Conservation (phyloP, 2,888 invertebrate genomes). For the Anticlea derivata region DNA sequence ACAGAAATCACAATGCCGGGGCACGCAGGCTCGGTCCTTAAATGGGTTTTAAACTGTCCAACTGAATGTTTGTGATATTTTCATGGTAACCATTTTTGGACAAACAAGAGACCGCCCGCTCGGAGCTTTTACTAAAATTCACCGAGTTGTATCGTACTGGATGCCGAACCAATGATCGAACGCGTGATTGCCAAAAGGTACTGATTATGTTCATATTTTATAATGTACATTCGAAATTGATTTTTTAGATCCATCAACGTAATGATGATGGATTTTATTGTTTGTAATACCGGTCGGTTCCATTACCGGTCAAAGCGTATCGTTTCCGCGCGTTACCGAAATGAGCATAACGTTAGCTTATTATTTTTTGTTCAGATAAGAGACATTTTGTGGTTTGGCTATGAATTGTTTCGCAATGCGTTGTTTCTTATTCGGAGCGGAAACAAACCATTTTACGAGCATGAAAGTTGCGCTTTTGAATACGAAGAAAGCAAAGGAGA, state of each 20-base stretch:
- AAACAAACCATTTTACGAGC: conserved; percentile 62
- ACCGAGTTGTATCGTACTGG: background rate
- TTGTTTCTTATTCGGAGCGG: conserved; percentile 54
- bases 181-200: conserved; percentile 46
- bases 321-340: conserved; percentile 71
- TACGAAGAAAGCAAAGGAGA: conserved; percentile 57
- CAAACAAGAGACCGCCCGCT: background rate
- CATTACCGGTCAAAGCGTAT: conserved; percentile 63
- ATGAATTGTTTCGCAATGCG: conserved; percentile 60
- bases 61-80: conserved; percentile 38
- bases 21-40: conserved; percentile 58
- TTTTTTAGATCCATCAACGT: conserved; percentile 74
- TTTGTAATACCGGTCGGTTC: conserved; percentile 66
- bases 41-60: conserved; percentile 59
- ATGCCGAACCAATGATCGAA: conserved; percentile 31
- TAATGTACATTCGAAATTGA: conserved; percentile 73
- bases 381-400: conserved; percentile 60
- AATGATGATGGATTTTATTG: conserved; percentile 68
- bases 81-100: conserved; percentile 9
- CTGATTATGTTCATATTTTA: conserved; percentile 51
- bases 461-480: conserved; percentile 57
- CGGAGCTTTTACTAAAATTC: conserved; percentile 19
- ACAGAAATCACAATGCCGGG: conserved; percentile 71
- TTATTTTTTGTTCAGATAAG: conserved; percentile 67
- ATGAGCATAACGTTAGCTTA: conserved; percentile 56